Percentiles rank a stretch among this genome's conserved stretches.
phyloP scores from a whole-genome alignment of 2,797 vertebrate species.

The Parotocinclus haroldoi region DNA sequence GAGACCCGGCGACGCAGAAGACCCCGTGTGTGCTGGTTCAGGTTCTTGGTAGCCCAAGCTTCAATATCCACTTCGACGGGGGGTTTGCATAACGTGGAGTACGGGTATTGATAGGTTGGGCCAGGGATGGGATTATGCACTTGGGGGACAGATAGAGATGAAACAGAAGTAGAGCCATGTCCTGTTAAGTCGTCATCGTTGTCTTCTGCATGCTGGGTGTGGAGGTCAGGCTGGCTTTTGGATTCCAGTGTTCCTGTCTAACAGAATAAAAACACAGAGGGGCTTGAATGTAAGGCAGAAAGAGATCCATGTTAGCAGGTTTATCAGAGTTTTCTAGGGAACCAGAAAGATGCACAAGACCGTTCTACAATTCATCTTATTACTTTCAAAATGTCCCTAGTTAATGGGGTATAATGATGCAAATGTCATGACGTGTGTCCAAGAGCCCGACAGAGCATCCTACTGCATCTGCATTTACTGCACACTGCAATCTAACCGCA shows the following conservation, averaged over 20 bases:
- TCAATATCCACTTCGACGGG: conserved; percentile 71
- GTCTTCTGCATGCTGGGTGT: conserved; percentile 30
- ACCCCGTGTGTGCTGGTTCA: conserved; percentile 77
- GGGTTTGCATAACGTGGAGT: conserved; percentile 68
- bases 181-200: not conserved
- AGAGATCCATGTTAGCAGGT: not conserved
- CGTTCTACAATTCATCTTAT: no score
- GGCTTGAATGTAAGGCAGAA: no score
- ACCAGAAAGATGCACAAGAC: no score
- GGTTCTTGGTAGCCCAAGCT: conserved; percentile 78
- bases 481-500: no score
- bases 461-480: no score
- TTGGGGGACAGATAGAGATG: conserved; percentile 11
- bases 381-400: no score
- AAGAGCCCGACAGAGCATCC: no score
- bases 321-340: no score
- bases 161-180: conserved; percentile 17
- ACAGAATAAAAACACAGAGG: conserved; percentile 20
- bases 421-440: no score
- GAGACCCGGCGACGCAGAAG: conserved; percentile 75
- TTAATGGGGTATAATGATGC: no score
- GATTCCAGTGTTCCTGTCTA: conserved; percentile 64
- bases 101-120: conserved; percentile 62
- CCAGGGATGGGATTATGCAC: conserved; percentile 44
- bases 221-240: conserved; percentile 57